A percentile compares a stretch with the other conserved stretches of the same genome.
These are phyloP conservation scores for Ceyx cyanopectus DNA, from an alignment of 2,113 vertebrate genomes.

Conservation along the genomic window DNA sequence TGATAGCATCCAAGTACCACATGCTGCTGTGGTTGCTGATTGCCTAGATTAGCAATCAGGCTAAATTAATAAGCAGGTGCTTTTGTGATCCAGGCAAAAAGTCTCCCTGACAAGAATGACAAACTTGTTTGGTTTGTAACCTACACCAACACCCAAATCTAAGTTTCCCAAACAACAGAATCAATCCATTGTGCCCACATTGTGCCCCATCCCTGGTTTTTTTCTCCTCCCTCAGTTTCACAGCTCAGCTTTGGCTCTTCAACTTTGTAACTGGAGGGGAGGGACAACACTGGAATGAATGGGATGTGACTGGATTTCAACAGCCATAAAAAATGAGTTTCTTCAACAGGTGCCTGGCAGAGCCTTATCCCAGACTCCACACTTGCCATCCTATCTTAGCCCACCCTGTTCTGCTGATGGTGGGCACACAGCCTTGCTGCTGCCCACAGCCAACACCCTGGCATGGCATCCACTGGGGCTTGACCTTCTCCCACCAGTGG, in stretches of 20 bases:
- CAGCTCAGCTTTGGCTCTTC: not conserved
- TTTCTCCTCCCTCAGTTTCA: not conserved
- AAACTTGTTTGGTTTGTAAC: not conserved
- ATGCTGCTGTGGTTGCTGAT: not conserved
- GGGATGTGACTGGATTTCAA: not conserved
- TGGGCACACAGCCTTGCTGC: not conserved
- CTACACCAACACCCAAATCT: not conserved
- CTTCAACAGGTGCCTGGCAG: not conserved
- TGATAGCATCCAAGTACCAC: not conserved
- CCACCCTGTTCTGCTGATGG: not conserved
- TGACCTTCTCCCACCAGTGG: not conserved
- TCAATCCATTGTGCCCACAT: not conserved
- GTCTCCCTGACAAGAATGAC: not conserved
- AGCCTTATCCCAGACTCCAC: not conserved
- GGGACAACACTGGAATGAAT: not conserved
- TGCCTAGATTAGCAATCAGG: constrained; percentile 17
- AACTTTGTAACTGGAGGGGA: not conserved
- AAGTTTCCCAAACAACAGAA: constrained; percentile 22
- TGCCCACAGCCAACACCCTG: not conserved
- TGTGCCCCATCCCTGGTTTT: fast-evolving
- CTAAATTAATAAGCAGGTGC: constrained; percentile 14
- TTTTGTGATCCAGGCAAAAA: constrained; percentile 7
- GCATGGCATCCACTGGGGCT: fast-evolving
- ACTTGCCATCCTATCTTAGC: not conserved
- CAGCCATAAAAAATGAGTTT: not conserved